phyloP scores from a whole-genome alignment of 2,888 invertebrate species.

The Philonicus albiceps region DNA sequence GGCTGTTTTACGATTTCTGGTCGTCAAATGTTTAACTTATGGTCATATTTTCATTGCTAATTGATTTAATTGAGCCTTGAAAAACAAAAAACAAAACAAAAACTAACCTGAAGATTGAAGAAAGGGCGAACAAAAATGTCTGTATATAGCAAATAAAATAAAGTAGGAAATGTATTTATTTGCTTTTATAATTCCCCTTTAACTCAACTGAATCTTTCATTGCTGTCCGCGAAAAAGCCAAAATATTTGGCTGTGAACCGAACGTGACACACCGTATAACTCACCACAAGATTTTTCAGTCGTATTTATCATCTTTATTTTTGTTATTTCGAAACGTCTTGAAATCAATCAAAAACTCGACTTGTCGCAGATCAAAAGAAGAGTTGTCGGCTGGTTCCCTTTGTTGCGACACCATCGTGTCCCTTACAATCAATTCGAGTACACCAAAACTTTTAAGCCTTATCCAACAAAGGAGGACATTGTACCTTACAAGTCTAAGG shows the following conservation, averaged over 20 bases:
- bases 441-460: neutral
- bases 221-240: neutral
- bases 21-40: neutral
- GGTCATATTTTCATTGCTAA: neutral
- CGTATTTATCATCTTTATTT: neutral
- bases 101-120: neutral
- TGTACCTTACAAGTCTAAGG: neutral
- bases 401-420: neutral
- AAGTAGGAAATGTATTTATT: neutral
- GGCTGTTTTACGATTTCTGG: neutral
- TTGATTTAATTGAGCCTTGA: neutral
- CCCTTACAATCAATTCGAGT: neutral
- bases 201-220: neutral
- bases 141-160: neutral
- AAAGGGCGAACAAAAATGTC: neutral
- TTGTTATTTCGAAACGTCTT: neutral
- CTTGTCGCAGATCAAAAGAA: constrained; percentile 1
- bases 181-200: neutral
- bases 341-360: constrained; percentile 11
- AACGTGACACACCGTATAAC: constrained; percentile 15
- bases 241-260: neutral
- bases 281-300: neutral
- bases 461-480: neutral
- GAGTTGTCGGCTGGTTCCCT: neutral
- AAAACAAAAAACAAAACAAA: too few species aligned